Base-by-base conservation (phyloP, 2,888 invertebrate genomes). In the Digitonthophagus gazella region DNA sequence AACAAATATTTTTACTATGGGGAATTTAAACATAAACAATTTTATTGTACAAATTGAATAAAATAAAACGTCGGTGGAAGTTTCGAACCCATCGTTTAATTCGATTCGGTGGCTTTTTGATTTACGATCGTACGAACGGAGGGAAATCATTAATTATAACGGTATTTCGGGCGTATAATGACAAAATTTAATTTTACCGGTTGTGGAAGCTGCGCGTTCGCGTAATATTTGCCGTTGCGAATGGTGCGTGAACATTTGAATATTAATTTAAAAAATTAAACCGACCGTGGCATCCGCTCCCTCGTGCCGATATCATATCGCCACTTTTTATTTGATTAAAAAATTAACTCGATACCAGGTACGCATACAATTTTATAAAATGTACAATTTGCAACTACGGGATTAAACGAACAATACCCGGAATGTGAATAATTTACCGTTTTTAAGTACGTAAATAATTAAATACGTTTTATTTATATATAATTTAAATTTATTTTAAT, bases 271-370 rank as follows among this genome's bases (percentile, higher is more conserved):
- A 69, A 69, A 65, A 65, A 68, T 58, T 57, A 56, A 65, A 44
- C 54, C 16, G 66, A 14, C 22, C 66, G 63, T 63, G 67, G 56
- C 20, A 20, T n/a, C n/a, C 63, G 15, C 54, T 22, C 63, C 19
- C 63, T 54, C 65, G 18, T 58, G 65, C 54, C 65, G 58, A 55
- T 61, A 66, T 69, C 20, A 66, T 64, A 69, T 63, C 66, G 28
- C 64, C 63, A 69, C 64, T 66, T 64, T 69, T 69, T 67, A 69
- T 69, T 69, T 67, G 69, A 69, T 69, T 69, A 69, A 69, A 69
- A 67, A 67, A 69, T 55, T 28, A 66, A 56, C 69, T 58, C 63
- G 64, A 20, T 54, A 58, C 58, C 6, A 5, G 28, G 28, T 44
- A 44, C 6, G 28, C 3, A n/a, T n/a, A n/a, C 8, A 44, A 44